Percentiles rank a stretch among this genome's conserved stretches.
These are phyloP conservation scores for Cygnus atratus DNA, from an alignment of 2,113 vertebrate genomes.

Conservation along the genomic window DNA sequence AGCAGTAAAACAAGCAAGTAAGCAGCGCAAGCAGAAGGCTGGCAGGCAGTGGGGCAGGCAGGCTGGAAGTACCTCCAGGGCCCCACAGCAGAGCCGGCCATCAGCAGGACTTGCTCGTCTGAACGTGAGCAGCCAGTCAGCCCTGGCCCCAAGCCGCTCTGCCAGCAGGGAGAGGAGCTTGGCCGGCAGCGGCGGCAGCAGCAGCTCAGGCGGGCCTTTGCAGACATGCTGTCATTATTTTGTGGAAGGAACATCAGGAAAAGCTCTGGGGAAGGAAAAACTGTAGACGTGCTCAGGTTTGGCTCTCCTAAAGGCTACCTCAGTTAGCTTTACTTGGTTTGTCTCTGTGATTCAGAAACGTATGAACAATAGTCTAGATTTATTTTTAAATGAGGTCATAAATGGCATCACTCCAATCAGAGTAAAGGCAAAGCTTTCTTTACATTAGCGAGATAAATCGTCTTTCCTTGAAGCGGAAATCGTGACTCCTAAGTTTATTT, in stretches of 20 bases:
- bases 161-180: background rate
- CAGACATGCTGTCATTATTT: background rate
- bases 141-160: background rate
- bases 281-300: background rate
- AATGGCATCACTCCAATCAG: background rate
- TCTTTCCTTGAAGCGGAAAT: background rate
- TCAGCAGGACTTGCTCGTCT: background rate
- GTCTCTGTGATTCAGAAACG: background rate
- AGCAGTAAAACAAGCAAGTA: background rate
- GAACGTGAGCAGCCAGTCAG: background rate
- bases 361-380: background rate
- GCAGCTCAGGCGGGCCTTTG: background rate
- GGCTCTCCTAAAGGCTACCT: background rate
- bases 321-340: background rate
- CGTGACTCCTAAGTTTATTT: background rate
- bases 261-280: background rate
- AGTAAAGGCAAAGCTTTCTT: background rate
- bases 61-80: background rate
- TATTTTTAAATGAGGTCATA: conserved; percentile 8
- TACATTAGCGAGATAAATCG: background rate
- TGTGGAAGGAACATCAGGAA: background rate
- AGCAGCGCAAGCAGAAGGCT: background rate
- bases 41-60: background rate
- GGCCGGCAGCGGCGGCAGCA: fast-evolving
- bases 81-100: background rate